Percentiles rank a stretch among this genome's conserved stretches.
Conservation (phyloP, 2,113 vertebrate species). For the Rhinopomastus cyanomelas region DNA sequence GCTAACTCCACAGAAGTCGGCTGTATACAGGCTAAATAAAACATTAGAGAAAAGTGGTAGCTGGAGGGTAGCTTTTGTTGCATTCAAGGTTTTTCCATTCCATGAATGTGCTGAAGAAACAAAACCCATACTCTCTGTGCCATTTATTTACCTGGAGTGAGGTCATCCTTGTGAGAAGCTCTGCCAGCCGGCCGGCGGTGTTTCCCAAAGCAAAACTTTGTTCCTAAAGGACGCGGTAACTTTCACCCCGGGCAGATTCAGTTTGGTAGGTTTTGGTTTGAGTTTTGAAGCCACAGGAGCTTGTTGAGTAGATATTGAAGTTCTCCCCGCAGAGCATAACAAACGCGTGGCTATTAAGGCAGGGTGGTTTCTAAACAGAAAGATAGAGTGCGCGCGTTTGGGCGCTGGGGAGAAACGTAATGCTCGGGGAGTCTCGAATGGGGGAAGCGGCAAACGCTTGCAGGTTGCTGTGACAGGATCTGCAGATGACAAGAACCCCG, state of each 20-base stretch:
- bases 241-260: background rate
- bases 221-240: background rate
- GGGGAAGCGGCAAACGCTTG: background rate
- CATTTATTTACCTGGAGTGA: background rate
- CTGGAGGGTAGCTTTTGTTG: background rate
- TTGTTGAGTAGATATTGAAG: background rate
- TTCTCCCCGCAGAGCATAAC: conserved; percentile 33
- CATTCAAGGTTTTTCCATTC: background rate
- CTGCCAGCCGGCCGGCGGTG: background rate
- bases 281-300: background rate
- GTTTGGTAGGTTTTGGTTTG: background rate
- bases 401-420: background rate
- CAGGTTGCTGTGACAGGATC: conserved; percentile 19
- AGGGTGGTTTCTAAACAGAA: conserved; percentile 1
- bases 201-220: background rate
- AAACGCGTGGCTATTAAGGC: conserved; percentile 8
- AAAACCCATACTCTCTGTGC: background rate
- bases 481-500: conserved; percentile 34
- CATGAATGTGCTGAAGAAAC: background rate
- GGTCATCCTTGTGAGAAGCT: background rate
- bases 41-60: background rate
- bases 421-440: conserved; percentile 28
- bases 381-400: background rate
- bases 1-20: background rate
- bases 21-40: background rate